phyloP scores from a whole-genome alignment of 1,140 invertebrate species.

The Drosophila sturtevanti region DNA sequence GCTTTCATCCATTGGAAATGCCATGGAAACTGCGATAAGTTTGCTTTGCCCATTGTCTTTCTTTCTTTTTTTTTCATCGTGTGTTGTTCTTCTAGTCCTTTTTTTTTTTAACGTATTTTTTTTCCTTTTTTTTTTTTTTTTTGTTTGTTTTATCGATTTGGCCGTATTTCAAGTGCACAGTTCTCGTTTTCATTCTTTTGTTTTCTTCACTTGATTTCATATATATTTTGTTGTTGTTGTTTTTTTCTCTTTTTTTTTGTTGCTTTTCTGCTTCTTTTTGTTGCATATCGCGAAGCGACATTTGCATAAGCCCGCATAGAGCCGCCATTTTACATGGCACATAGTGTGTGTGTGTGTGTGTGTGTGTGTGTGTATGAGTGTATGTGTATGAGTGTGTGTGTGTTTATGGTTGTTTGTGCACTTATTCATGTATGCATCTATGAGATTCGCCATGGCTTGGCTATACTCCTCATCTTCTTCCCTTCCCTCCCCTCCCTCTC shows the following conservation, averaged over 20 bases:
- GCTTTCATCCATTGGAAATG: conserved; percentile 46
- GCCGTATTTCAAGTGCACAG: conserved; percentile 55
- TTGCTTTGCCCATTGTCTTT: conserved; percentile 11
- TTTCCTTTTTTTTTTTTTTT: conserved; percentile 8
- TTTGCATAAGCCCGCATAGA: conserved; percentile 56
- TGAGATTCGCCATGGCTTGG: background rate
- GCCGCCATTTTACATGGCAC: conserved; percentile 18
- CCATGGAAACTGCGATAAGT: conserved; percentile 13
- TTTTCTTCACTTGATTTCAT: background rate
- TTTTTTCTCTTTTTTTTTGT: background rate
- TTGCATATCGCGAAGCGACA: conserved; percentile 42
- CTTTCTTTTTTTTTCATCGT: background rate
- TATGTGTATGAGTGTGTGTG: background rate
- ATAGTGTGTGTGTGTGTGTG: background rate
- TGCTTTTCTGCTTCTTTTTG: background rate
- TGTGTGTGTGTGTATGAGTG: background rate
- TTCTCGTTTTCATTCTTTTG: conserved; percentile 29
- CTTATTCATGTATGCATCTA: conserved; percentile 18
- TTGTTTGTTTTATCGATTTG: conserved; percentile 47
- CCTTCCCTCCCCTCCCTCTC: background rate
- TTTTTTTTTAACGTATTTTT: conserved; percentile 1
- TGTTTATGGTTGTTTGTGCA: conserved; percentile 10
- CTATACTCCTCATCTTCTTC: background rate
- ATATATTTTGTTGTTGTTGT: background rate
- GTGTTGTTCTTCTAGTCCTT: conserved; percentile 16